Conservation (phyloP, 2,113 vertebrate genomes). For the Amblyopsis rosae region DNA sequence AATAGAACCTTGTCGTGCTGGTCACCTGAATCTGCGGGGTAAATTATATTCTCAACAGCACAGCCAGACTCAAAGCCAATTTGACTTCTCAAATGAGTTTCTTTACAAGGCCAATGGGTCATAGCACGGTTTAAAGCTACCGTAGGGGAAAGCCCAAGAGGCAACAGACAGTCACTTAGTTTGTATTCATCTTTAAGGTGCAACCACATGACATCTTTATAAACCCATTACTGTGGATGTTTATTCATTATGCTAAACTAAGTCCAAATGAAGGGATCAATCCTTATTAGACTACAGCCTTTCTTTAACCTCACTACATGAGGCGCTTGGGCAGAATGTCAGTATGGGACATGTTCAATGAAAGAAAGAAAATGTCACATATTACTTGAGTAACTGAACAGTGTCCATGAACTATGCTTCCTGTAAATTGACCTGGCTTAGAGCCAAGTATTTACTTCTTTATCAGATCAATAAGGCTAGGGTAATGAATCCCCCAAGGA, state of each 20-base stretch:
- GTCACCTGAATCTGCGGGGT: constrained; percentile 6
- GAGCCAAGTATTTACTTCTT: constrained; percentile 32
- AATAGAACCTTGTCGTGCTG: background rate
- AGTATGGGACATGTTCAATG: background rate
- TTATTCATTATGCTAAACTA: constrained; percentile 45
- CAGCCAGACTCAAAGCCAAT: constrained; percentile 26
- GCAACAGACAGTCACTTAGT: constrained; percentile 19
- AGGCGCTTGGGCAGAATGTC: constrained; percentile 24
- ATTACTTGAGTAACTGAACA: constrained; percentile 7
- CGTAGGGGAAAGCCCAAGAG: constrained; percentile 18
- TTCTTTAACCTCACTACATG: constrained; percentile 32
- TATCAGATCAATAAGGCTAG: constrained; percentile 60
- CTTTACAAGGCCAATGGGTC: constrained; percentile 17
- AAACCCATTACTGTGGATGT: constrained; percentile 33
- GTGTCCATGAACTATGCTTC: constrained; percentile 22
- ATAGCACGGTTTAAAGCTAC: constrained; percentile 34
- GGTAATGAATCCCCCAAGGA: constrained; percentile 45
- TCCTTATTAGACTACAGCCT: constrained; percentile 32
- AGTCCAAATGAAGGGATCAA: constrained; percentile 4
- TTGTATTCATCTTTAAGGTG: constrained; percentile 34
- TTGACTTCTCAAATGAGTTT: constrained; percentile 43
- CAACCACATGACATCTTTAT: constrained; percentile 15
- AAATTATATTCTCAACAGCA: constrained; percentile 23
- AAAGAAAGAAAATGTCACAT: background rate
- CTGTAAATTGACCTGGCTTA: constrained; percentile 18